phyloP scores from a whole-genome alignment of 2,888 invertebrate species.

The Orthonevra nobilis region DNA sequence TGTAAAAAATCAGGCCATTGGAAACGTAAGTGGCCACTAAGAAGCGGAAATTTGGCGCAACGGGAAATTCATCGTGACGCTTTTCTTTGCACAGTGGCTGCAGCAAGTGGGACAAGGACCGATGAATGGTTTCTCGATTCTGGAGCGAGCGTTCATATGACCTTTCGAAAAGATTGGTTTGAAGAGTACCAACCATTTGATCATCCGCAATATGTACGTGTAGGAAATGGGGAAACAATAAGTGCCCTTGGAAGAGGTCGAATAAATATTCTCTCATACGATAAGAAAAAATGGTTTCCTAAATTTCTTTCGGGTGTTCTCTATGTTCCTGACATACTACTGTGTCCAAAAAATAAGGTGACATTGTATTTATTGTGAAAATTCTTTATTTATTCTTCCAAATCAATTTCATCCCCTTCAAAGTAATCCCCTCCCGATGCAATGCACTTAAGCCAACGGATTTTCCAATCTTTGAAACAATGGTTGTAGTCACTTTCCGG shows the following conservation, averaged over 20 bases:
- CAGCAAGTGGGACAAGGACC: neutral
- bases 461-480: neutral
- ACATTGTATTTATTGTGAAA: no score
- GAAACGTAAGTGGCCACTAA: slow-evolving; percentile 58
- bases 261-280: slow-evolving; percentile 50
- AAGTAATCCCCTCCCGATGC: no score
- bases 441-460: no score
- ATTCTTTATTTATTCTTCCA: no score
- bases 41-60: neutral
- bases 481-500: no score
- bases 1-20: slow-evolving; percentile 64
- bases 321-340: slow-evolving; percentile 57
- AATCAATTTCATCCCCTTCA: no score
- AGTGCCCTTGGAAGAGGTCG: slow-evolving; percentile 37
- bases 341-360: slow-evolving; percentile 24
- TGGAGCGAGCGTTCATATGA: slow-evolving; percentile 67
- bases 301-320: slow-evolving; percentile 65
- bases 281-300: neutral
- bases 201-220: slow-evolving; percentile 4
- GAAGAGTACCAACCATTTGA: slow-evolving; percentile 13
- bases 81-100: slow-evolving; percentile 16
- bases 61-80: slow-evolving; percentile 11
- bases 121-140: slow-evolving; percentile 60
- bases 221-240: slow-evolving; percentile 46
- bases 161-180: slow-evolving; percentile 13